Base-by-base conservation (phyloP, 2,888 invertebrate genomes). In the Chalcis sispes region DNA sequence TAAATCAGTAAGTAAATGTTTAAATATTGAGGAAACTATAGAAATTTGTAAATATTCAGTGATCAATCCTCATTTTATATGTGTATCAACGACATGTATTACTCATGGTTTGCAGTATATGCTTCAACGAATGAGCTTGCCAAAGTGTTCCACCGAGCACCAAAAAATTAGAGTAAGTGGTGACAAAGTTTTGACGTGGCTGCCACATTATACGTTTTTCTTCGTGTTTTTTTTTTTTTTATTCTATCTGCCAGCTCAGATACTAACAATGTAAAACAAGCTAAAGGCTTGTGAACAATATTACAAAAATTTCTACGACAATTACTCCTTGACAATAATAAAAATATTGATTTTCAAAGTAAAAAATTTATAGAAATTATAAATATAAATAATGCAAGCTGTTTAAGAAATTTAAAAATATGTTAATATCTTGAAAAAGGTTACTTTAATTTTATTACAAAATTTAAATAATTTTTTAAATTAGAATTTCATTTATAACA, bases 111-210 rank as follows among this genome's bases (percentile, higher is more conserved):
- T 95, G 90, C 95, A 96, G 96, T 94, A 92, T 90, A 94, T 95
- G 94, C 94, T 96, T 93, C 94, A 95, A 92, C 93, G 94, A 92
- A 94, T 94, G 93, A 94, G 94, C 91, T 93, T 94, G 92, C 93
- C 94, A 91, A 93, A 93, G 92, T 93, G 92, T 92, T 93, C 93
- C 92, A 94, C 93, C 92, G 93, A 94, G 90, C 95, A 95, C 91
- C 95, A 94, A 93, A 94, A 94, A 91, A 94, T 95, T 92, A 93
- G 95, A 94, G 96, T 96, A 96, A 96, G 96, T 94, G 88, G 82
- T 84, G 80, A 81, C 25, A 56, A 75, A 85, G 80, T 82, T 83
- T 83, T 85, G 82, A 82, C 80, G 80, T 83, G 80, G 83, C 83
- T 85, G 83, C 82, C 83, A 82, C 80, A 82, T 80, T 66, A 59